Conservation (phyloP, 2,113 vertebrate genomes). For the Patagioenas fasciata region DNA sequence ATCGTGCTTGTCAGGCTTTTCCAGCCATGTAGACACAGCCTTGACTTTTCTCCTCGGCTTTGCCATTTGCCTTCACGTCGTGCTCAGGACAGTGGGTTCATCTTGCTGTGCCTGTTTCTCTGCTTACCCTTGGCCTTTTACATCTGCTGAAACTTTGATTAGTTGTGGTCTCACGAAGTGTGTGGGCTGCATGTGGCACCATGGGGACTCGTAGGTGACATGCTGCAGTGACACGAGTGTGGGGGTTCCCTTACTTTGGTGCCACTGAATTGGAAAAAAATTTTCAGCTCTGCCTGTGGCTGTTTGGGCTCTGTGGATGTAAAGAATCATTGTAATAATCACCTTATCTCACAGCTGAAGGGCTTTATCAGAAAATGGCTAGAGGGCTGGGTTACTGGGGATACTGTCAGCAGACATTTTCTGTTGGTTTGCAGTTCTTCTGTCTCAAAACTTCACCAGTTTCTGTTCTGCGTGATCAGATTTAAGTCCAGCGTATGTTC, state of each 20-base stretch:
- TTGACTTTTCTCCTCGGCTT: not conserved
- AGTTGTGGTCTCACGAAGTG: accelerated
- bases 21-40: not conserved
- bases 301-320: not conserved
- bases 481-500: not conserved
- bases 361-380: not conserved
- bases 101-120: not conserved
- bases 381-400: not conserved
- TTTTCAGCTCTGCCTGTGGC: not conserved
- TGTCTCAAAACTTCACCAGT: not conserved
- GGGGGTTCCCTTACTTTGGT: not conserved
- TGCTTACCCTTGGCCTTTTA: not conserved
- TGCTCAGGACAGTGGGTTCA: not conserved
- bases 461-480: not conserved
- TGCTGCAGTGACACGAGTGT: not conserved
- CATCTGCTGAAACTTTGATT: not conserved
- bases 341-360: not conserved
- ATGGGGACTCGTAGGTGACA: not conserved
- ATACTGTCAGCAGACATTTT: not conserved
- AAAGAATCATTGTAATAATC: not conserved
- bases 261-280: not conserved
- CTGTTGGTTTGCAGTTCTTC: not conserved
- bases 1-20: not conserved
- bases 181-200: not conserved
- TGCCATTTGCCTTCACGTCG: not conserved